These are phyloP conservation scores for Drosophila merina DNA, from an alignment of 2,888 invertebrate species.

Conservation along the genomic window DNA sequence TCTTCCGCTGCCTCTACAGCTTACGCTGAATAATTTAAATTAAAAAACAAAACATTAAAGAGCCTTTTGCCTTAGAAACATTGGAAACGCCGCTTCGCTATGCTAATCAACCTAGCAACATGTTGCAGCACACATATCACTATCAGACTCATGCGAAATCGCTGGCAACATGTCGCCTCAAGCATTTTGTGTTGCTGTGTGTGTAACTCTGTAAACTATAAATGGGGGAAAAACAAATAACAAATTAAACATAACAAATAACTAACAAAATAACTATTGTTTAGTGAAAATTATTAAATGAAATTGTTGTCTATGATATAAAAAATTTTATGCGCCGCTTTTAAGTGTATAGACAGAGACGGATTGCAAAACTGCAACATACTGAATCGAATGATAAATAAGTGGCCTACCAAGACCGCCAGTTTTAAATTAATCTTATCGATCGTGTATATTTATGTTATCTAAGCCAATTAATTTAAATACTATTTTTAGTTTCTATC, in stretches of 20 bases:
- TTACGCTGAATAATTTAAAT: conserved; percentile 30
- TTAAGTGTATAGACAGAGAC: conserved; percentile 52
- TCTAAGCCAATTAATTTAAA: conserved; percentile 46
- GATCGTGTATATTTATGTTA: conserved; percentile 49
- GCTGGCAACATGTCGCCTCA: conserved; percentile 39
- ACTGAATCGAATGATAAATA: conserved; percentile 1
- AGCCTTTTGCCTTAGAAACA: conserved; percentile 73
- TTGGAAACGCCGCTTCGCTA: conserved; percentile 46
- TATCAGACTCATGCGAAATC: conserved; percentile 8
- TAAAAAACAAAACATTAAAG: conserved; percentile 45
- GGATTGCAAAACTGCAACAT: conserved; percentile 5
- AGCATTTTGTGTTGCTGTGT: conserved; percentile 47
- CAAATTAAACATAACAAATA: not conserved
- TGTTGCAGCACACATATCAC: conserved; percentile 53
- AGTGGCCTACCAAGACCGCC: conserved; percentile 1
- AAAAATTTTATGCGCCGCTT: conserved; percentile 64
- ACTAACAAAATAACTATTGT: conserved; percentile 43
- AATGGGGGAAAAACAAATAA: conserved; percentile 4
- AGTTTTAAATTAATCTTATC: conserved; percentile 49
- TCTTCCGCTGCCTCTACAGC: conserved; percentile 44
- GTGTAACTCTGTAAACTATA: conserved; percentile 43
- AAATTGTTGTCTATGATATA: conserved; percentile 73
- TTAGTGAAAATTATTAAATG: conserved; percentile 59
- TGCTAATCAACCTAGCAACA: conserved; percentile 59
- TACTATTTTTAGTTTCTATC: conserved; percentile 47